A percentile compares a stretch with the other conserved stretches of the same genome.
phyloP scores from a whole-genome alignment of 2,797 vertebrate species.

The Ctenopoma multispine region DNA sequence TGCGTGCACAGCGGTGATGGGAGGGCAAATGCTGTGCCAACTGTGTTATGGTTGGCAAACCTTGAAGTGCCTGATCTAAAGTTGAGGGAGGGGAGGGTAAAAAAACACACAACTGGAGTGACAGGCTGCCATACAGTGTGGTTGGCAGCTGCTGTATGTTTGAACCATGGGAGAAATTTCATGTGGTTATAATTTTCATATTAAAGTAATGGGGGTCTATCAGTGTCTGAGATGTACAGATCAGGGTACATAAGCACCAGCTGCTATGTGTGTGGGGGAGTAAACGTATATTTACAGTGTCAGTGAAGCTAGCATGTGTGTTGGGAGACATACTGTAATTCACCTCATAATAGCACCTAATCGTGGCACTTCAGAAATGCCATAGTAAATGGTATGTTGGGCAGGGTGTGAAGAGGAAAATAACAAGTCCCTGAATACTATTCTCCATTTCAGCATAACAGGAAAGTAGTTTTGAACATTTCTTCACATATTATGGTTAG shows the following conservation, averaged over 20 bases:
- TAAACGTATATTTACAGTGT: constrained; percentile 36
- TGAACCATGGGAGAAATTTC: constrained; percentile 81
- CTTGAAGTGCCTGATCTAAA: constrained; percentile 79
- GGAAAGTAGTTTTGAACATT: constrained; percentile 25
- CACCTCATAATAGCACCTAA: constrained; percentile 66
- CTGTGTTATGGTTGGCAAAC: constrained; percentile 84
- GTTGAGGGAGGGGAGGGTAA: constrained; percentile 45
- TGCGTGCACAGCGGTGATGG: constrained; percentile 67
- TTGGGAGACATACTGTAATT: constrained; percentile 62
- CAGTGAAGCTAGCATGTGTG: constrained; percentile 54
- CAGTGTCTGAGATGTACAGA: constrained; percentile 73
- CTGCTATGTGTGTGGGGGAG: constrained; percentile 38
- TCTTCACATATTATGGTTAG: not conserved
- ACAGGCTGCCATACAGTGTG: constrained; percentile 71
- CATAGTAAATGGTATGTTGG: constrained; percentile 49
- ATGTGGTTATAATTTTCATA: constrained; percentile 87
- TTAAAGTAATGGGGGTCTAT: constrained; percentile 82
- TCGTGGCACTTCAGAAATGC: constrained; percentile 71
- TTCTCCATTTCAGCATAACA: constrained; percentile 49
- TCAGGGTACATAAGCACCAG: constrained; percentile 58
- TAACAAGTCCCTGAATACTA: constrained; percentile 46
- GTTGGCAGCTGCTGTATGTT: constrained; percentile 75
- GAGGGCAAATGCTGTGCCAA: constrained; percentile 71
- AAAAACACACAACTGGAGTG: constrained; percentile 48
- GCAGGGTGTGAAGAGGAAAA: constrained; percentile 61